Evolutionary conservation across 2,113 vertebrate genomes (phyloP), one percentile per base, ranked within the genome.

Genomic region (Capreolus pygargus): DNA sequence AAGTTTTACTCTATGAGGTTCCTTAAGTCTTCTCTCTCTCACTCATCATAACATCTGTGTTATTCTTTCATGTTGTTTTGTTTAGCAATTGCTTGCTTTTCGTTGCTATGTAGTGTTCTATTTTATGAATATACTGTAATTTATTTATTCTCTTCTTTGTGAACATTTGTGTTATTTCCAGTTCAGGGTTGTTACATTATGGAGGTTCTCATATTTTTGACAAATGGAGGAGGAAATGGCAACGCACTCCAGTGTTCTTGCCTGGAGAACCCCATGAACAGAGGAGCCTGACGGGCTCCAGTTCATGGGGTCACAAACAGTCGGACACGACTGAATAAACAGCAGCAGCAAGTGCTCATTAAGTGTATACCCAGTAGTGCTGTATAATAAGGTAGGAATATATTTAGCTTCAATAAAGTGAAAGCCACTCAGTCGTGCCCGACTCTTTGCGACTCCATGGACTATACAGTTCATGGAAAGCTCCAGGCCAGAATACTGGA

Each of bases 371-470:
- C 36, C 21, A 67, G 36, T 57, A 88, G n/a, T 54, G 11, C 30
- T 36, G 14, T 30, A 10, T 47, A 16, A 36, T 70, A 45, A 79
- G 0, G 28, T 83, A 70, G 39, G 58, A 83, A 70, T 21, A 47
- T 19, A 43, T 82, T 36, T 88, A 0, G 1, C 64, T 67, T 67
- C 4, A 36, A 21, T 36, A 67, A 67, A 67, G 2, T 67, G 64
- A 36, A 67, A 67, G n/a, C 8, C 0, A 1, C 64, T 21, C n/a
- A 67, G n/a, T 21, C 2, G 0, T 67, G 21, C 36, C 64, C 0
- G 16, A n/a, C 16, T 70, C n/a, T 67, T 67, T 70, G n/a, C 1
- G 0, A 36, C 64, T 2, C 9, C 64, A 36, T 21, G n/a, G 17
- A 70, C 64, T 36, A 36, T 36, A 70, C 8, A 70, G 33, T 70